phyloP scores from a whole-genome alignment of 2,888 invertebrate species.

The Deilephila elpenor region DNA sequence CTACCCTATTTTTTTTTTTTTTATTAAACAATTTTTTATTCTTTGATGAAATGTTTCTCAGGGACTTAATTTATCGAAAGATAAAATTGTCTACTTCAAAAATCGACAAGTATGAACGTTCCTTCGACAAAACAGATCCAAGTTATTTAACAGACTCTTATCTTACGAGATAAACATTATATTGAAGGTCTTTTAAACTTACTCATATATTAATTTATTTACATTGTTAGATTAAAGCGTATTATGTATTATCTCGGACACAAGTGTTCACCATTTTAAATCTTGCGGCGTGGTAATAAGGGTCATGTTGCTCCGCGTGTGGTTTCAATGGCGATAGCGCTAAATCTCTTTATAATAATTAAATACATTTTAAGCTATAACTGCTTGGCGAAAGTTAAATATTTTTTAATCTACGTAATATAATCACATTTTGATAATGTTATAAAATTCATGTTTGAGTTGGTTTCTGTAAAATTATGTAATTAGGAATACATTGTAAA shows the following conservation, averaged over 20 bases:
- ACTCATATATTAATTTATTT: constrained; percentile 39
- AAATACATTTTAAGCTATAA: neutral
- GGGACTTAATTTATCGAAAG: neutral
- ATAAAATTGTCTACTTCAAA: neutral
- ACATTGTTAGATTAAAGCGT: constrained; percentile 35
- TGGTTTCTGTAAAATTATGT: no score
- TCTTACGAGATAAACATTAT: constrained; percentile 43
- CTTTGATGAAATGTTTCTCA: no score
- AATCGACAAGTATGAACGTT: constrained; percentile 35
- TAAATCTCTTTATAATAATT: neutral
- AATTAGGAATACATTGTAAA: no score
- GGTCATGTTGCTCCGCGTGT: neutral
- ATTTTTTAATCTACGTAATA: no score
- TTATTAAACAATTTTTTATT: no score
- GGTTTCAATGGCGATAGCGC: neutral
- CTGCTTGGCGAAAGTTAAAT: no score
- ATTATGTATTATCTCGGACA: neutral
- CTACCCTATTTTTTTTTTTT: no score
- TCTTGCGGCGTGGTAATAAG: neutral
- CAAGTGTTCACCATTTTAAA: neutral
- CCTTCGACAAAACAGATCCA: constrained; percentile 31
- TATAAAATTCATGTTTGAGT: no score
- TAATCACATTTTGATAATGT: no score
- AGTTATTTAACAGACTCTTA: constrained; percentile 37
- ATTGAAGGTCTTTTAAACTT: constrained; percentile 38